Evolutionary conservation across 2,797 vertebrate species (phyloP).

Genomic region (Siniperca scherzeri): DNA sequence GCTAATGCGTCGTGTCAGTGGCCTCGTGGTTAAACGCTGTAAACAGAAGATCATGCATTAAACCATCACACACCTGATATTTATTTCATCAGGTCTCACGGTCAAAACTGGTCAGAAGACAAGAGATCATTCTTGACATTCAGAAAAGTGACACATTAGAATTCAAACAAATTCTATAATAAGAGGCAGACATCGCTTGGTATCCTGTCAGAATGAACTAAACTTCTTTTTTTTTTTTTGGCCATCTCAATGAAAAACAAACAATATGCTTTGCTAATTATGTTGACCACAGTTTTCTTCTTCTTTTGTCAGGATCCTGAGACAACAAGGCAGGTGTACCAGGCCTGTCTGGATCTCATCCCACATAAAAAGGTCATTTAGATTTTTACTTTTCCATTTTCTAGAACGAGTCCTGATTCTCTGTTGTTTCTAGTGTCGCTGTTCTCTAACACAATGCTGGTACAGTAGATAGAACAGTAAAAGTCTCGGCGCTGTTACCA

Average conservation of each 20-base stretch:
- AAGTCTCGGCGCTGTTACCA: not conserved
- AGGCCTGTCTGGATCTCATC: slow-evolving; percentile 94
- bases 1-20: no score
- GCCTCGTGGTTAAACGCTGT: no score
- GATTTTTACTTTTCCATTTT: not conserved
- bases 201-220: no score
- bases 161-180: no score
- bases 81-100: no score
- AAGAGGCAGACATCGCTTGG: no score
- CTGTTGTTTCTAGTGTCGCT: not conserved
- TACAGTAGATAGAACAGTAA: not conserved
- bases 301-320: slow-evolving; percentile 89
- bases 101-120: no score
- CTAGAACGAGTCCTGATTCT: not conserved
- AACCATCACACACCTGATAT: no score
- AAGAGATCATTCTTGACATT: no score
- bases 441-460: not conserved
- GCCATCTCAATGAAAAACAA: not conserved
- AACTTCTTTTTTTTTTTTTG: no score
- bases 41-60: no score
- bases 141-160: no score
- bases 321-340: slow-evolving; percentile 95
- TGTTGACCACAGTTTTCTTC: not conserved
- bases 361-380: slow-evolving; percentile 95
- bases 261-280: not conserved